Conservation (phyloP, 2,797 vertebrate species). For the Sebastes goodei region DNA sequence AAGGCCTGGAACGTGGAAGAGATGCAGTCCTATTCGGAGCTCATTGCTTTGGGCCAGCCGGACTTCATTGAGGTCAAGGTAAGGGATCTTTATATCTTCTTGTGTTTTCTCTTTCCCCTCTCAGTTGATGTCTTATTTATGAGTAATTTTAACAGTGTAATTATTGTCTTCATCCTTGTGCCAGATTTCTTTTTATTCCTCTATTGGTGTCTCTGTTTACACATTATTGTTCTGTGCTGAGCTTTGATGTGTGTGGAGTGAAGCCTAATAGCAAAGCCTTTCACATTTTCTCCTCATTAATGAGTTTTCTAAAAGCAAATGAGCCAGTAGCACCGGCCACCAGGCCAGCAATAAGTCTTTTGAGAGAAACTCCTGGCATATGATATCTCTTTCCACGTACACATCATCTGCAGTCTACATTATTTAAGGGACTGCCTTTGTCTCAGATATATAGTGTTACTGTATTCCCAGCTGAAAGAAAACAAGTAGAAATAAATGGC, state of each 20-base stretch:
- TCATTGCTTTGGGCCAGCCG: conserved; percentile 89
- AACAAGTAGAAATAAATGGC: not conserved
- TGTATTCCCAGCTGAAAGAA: not conserved
- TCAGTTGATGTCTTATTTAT: not conserved
- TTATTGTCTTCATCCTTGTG: not conserved
- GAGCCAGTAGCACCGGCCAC: not conserved
- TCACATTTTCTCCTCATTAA: conserved; percentile 28
- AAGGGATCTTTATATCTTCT: not conserved
- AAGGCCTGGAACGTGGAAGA: conserved; percentile 98
- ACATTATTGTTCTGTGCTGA: not conserved
- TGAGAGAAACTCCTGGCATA: not conserved
- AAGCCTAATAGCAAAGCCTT: conserved; percentile 24
- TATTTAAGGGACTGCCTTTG: not conserved
- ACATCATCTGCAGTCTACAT: not conserved
- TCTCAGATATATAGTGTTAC: not conserved
- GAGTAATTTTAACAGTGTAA: not conserved
- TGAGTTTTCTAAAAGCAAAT: conserved; percentile 32
- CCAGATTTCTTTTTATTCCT: not conserved
- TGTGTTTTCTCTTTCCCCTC: not conserved
- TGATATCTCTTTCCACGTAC: not conserved
- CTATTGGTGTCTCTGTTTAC: not conserved
- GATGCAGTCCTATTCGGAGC: conserved; percentile 89
- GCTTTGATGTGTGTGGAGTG: conserved; percentile 3
- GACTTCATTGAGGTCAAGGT: conserved; percentile 98
- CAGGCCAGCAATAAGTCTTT: conserved; percentile 3